Evolutionary conservation across 2,888 invertebrate genomes (phyloP).

Genomic region (Biston stratarius): DNA sequence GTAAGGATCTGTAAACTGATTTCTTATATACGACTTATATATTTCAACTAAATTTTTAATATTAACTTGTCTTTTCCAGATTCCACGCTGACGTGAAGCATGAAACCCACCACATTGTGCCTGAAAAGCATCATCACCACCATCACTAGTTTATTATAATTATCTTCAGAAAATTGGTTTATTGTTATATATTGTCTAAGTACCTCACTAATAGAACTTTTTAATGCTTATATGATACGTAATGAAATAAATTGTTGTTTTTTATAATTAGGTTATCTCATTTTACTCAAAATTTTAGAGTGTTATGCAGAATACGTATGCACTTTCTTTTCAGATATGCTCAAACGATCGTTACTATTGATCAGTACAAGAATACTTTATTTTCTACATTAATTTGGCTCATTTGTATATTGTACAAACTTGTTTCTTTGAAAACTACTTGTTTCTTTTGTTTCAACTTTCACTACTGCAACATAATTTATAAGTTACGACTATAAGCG

Average conservation of each 20-base stretch:
- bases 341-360: too few relatives aligned
- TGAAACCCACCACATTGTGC: constrained; percentile 48
- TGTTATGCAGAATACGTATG: too few relatives aligned
- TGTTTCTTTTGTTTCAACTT: too few relatives aligned
- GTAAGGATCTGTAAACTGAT: constrained; percentile 46
- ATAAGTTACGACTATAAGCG: too few relatives aligned
- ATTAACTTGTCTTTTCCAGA: constrained; percentile 39
- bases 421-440: too few relatives aligned
- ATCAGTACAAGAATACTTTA: too few relatives aligned
- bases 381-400: too few relatives aligned
- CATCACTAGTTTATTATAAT: not conserved
- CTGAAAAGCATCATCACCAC: constrained; percentile 39
- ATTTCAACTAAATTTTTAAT: not conserved
- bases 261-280: not conserved
- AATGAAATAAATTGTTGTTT: not conserved
- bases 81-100: constrained; percentile 57
- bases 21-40: not conserved
- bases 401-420: too few relatives aligned
- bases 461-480: too few relatives aligned
- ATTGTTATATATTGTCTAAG: not conserved
- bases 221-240: not conserved
- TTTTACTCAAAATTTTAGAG: too few relatives aligned
- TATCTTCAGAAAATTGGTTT: too few relatives aligned
- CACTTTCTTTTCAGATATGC: too few relatives aligned
- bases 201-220: not conserved